Percentiles rank a stretch among this genome's conserved stretches.
Evolutionary conservation across 2,888 invertebrate species (phyloP).

Genomic region (Stenodera caucasica): DNA sequence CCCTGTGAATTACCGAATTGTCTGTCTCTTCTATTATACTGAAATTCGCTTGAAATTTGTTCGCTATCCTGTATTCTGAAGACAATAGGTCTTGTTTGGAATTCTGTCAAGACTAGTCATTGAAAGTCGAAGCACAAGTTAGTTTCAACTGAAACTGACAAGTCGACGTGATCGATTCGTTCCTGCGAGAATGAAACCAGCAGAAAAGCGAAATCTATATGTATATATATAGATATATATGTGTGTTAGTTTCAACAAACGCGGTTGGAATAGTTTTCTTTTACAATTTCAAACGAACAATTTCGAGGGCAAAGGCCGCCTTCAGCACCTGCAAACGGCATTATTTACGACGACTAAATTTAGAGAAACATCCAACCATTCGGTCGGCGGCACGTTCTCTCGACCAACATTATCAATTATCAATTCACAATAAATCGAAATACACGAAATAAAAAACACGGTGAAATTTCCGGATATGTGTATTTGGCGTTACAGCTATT

Average conservation of each 20-base stretch:
- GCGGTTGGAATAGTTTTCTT: slow-evolving; percentile 27
- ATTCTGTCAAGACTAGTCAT: slow-evolving; percentile 19
- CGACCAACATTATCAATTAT: not conserved
- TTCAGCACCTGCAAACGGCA: slow-evolving; percentile 42
- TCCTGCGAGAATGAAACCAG: slow-evolving; percentile 9
- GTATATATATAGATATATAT: no score
- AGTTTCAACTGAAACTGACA: slow-evolving; percentile 3
- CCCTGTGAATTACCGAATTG: no score
- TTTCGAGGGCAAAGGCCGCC: slow-evolving; percentile 33
- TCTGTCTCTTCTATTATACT: not conserved
- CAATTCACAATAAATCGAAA: not conserved
- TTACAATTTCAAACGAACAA: not conserved
- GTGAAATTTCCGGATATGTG: not conserved
- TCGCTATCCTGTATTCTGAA: not conserved
- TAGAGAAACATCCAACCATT: slow-evolving; percentile 38
- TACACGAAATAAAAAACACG: not conserved
- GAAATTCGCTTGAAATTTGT: slow-evolving; percentile 5
- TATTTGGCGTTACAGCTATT: slow-evolving; percentile 20
- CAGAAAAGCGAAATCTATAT: not conserved
- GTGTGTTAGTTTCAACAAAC: not conserved
- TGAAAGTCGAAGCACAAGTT: slow-evolving; percentile 15
- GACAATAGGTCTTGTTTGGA: slow-evolving; percentile 17
- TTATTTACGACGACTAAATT: slow-evolving; percentile 44
- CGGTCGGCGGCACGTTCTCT: slow-evolving; percentile 16
- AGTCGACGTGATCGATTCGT: slow-evolving; percentile 32